Percentiles rank a stretch among this genome's conserved stretches.
Conservation (phyloP, 2,888 invertebrate genomes). For the Anthophora plumipes region DNA sequence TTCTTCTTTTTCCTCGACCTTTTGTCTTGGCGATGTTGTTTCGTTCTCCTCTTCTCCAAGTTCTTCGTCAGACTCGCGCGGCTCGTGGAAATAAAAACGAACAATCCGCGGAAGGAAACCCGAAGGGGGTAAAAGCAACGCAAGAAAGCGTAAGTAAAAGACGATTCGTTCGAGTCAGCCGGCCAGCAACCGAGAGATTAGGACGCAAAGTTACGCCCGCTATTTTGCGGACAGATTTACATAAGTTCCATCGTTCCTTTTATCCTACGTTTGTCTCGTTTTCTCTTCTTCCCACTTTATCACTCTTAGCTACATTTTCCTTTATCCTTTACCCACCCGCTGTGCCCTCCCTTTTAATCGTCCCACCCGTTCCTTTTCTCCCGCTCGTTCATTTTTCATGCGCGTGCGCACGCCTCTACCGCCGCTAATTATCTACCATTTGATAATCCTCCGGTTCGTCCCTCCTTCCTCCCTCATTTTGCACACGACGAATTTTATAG, state of each 20-base stretch:
- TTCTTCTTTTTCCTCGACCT: not conserved
- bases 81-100: slow-evolving; percentile 49
- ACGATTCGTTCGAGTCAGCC: slow-evolving; percentile 67
- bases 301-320: not conserved
- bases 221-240: slow-evolving; percentile 82
- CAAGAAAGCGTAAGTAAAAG: slow-evolving; percentile 35
- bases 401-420: slow-evolving; percentile 8
- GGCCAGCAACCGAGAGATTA: slow-evolving; percentile 76
- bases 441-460: slow-evolving; percentile 43
- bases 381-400: slow-evolving; percentile 53
- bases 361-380: not conserved
- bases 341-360: slow-evolving; percentile 25
- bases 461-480: slow-evolving; percentile 27
- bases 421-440: slow-evolving; percentile 55
- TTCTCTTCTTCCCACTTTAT: not conserved
- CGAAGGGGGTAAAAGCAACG: not conserved
- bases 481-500: slow-evolving; percentile 9
- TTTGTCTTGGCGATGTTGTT: not conserved
- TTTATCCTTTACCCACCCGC: slow-evolving; percentile 9
- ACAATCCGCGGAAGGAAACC: not conserved
- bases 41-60: not conserved
- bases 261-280: slow-evolving; percentile 20
- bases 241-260: slow-evolving; percentile 74
- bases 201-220: slow-evolving; percentile 79
- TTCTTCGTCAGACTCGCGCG: not conserved